Base-by-base conservation (phyloP, 1,140 invertebrate species). In the Pseudomyrmex dendroicus region DNA sequence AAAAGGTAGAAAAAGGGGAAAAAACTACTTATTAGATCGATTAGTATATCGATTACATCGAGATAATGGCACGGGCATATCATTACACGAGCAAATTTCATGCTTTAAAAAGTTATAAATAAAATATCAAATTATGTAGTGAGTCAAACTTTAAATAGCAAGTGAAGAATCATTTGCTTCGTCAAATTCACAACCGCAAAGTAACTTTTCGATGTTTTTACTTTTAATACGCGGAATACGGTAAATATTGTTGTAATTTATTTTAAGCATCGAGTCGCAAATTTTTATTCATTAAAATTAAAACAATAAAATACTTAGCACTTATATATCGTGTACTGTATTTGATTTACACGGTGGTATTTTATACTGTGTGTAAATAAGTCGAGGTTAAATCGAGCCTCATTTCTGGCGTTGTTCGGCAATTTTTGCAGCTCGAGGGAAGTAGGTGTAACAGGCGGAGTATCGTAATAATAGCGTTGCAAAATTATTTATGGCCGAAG, bases 401-500 rank as follows among this genome's bases (percentile, higher is more conserved):
- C 56, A 61, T 82, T 85, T 63, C 66, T n/a, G 46, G 57, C 56
- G 86, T 83, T 67, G 76, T 86, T 84, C 70, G 59, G 54, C 25
- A 57, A 72, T 66, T 87, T 87, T 87, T 84, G 76, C 74, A 73
- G 61, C 57, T 57, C 72, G 54, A 61, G 22, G 44, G 54, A 70
- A 84, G 73, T 89, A 88, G 80, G 84, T 86, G 86, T 88, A 89
- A 89, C 74, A 85, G 86, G 74, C 85, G 88, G 67, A 68, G 88
- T 83, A 90, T 87, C 82, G 85, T 91, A 90, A 91, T 91, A 89
- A 92, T 89, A 90, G 87, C 90, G 86, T 91, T 91, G 88, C 84
- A 83, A 91, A 90, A 91, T 92, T 92, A 93, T 92, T 93, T 93
- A 92, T 91, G 90, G 83, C 84, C 54, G 85, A 84, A 85, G 89